Percentiles rank a stretch among this genome's conserved stretches.
Conservation (phyloP, 30 jellyfish, hydroid and myxozoan genomes). For the Cassiopea andromeda region DNA sequence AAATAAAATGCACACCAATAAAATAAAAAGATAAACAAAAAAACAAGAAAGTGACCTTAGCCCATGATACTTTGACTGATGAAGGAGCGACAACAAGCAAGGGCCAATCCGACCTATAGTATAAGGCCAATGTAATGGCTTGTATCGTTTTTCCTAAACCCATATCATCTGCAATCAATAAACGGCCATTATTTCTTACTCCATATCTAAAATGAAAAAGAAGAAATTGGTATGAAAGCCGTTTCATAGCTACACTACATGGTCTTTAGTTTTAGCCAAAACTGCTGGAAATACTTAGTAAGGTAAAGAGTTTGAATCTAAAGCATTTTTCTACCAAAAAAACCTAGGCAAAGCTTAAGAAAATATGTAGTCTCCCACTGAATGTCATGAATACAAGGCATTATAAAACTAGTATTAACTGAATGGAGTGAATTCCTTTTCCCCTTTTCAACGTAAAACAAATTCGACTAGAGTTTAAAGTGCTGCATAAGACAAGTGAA, state of each 20-base stretch:
- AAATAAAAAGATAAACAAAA: neutral
- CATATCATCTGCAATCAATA: conserved; percentile 97
- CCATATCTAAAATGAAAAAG: conserved; percentile 63
- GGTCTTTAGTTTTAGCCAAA: no score
- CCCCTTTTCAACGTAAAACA: no score
- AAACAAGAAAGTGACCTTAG: conserved; percentile 58
- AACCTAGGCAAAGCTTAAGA: neutral
- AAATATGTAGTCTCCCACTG: no score
- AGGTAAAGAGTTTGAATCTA: no score
- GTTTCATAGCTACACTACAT: no score
- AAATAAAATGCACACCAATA: no score
- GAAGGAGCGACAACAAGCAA: conserved; percentile 88
- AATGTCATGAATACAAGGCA: no score
- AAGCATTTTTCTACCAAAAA: no score
- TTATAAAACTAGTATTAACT: no score
- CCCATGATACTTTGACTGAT: conserved; percentile 90
- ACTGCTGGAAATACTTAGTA: no score
- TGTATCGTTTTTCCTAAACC: conserved; percentile 96
- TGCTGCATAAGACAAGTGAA: neutral
- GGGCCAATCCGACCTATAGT: conserved; percentile 91
- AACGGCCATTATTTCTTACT: conserved; percentile 75
- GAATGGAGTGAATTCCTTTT: no score
- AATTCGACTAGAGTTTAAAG: neutral
- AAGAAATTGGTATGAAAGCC: no score
- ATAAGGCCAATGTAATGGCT: conserved; percentile 79